phyloP scores from a whole-genome alignment of 2,113 vertebrate species.

The Alces alces region DNA sequence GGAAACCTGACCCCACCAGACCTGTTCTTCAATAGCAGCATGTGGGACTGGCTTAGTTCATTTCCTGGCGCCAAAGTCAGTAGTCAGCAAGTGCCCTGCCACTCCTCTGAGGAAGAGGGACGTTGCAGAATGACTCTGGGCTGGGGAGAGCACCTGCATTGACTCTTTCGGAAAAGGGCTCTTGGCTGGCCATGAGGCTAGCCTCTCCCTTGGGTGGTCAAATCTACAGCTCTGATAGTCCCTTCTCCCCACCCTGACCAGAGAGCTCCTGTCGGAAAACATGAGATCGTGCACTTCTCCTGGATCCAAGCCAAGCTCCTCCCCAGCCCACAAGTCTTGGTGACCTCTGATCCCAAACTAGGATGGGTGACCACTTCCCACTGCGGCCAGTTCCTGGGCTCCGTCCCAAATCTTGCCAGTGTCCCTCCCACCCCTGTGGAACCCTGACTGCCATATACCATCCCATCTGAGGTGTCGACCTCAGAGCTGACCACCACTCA shows the following conservation, averaged over 20 bases:
- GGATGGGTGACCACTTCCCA: not conserved
- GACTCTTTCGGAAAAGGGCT: not conserved
- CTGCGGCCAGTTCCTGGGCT: not conserved
- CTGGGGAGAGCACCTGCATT: not conserved
- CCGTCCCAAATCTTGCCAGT: not conserved
- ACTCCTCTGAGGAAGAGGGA: not conserved
- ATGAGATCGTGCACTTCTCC: not conserved
- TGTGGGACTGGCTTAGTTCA: not conserved
- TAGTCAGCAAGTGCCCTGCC: not conserved
- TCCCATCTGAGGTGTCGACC: not conserved
- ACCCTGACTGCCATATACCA: not conserved
- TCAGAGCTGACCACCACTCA: not conserved
- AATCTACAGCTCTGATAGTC: not conserved
- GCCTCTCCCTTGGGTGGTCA: not conserved
- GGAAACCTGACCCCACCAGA: not conserved
- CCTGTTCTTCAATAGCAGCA: not conserved
- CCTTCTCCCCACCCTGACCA: not conserved
- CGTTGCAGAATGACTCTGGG: not conserved
- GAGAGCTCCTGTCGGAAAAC: not conserved
- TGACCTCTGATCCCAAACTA: not conserved
- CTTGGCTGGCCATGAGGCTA: not conserved
- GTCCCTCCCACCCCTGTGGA: not conserved
- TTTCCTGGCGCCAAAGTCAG: not conserved
- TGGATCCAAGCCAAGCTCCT: not conserved
- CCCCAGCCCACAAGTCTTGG: not conserved